Evolutionary conservation across 2,797 vertebrate genomes (phyloP).

Genomic region (Sebastes glaucus): DNA sequence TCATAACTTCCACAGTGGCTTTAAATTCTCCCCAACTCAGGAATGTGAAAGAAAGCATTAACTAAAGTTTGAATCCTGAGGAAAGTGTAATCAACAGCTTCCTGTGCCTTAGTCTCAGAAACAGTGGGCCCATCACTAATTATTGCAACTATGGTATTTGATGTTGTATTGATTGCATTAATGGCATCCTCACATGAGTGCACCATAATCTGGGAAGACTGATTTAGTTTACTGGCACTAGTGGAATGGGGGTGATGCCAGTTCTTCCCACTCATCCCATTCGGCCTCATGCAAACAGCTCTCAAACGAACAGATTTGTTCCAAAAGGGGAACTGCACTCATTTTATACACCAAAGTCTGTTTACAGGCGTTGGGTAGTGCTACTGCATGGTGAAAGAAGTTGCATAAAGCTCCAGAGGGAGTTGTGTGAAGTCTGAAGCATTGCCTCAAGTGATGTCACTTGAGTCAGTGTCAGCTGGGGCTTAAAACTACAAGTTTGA

Average conservation of each 20-base stretch:
- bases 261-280: background rate
- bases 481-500: too few species aligned
- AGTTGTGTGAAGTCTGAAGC: background rate
- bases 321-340: background rate
- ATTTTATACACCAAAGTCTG: background rate
- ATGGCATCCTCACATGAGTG: background rate
- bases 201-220: background rate
- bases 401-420: too few species aligned
- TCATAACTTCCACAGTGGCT: conserved; percentile 1
- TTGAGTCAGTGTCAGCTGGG: too few species aligned
- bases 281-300: background rate
- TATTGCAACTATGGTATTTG: background rate
- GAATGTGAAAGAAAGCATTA: background rate
- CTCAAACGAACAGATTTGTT: background rate
- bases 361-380: too few species aligned
- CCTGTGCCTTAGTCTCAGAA: background rate
- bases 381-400: too few species aligned
- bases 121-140: background rate
- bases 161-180: background rate
- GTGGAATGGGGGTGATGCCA: background rate
- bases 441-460: too few species aligned
- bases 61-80: background rate
- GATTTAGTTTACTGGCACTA: background rate
- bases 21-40: background rate
- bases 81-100: background rate